Conservation (phyloP, 2,888 invertebrate species). For the Epiblema foenella region DNA sequence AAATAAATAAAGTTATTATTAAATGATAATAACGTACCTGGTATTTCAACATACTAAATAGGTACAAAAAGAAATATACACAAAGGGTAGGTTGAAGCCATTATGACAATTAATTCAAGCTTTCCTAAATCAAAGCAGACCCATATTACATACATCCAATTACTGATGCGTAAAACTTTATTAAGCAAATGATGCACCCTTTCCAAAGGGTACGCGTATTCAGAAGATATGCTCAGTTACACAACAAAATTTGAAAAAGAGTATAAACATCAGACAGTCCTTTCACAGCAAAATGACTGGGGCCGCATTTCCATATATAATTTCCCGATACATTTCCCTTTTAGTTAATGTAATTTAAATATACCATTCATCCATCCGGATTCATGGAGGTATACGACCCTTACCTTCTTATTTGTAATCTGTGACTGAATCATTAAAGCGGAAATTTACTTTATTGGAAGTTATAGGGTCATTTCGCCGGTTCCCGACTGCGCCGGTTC, state of each 20-base stretch:
- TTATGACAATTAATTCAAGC: background rate
- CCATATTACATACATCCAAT: background rate
- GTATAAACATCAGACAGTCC: constrained; percentile 6
- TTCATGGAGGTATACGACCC: constrained; percentile 33
- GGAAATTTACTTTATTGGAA: constrained; percentile 36
- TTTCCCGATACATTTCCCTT: constrained; percentile 35
- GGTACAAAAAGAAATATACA: no score
- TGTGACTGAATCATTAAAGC: constrained; percentile 32
- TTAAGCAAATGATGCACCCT: constrained; percentile 8
- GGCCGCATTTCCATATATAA: constrained; percentile 33
- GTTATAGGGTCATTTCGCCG: no score
- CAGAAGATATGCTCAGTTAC: background rate
- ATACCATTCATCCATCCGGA: constrained; percentile 36
- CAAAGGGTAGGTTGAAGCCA: background rate
- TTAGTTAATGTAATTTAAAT: constrained; percentile 39
- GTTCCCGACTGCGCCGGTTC: no score
- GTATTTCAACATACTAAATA: no score
- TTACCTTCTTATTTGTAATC: constrained; percentile 33
- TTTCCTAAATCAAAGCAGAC: background rate
- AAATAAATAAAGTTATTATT: no score
- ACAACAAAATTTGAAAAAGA: constrained; percentile 1
- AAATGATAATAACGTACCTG: no score
- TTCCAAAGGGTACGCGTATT: constrained; percentile 1
- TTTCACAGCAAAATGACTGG: background rate
- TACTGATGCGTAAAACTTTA: background rate